Evolutionary conservation across 1,140 invertebrate genomes (phyloP).

Genomic region (Holotrichia oblita): DNA sequence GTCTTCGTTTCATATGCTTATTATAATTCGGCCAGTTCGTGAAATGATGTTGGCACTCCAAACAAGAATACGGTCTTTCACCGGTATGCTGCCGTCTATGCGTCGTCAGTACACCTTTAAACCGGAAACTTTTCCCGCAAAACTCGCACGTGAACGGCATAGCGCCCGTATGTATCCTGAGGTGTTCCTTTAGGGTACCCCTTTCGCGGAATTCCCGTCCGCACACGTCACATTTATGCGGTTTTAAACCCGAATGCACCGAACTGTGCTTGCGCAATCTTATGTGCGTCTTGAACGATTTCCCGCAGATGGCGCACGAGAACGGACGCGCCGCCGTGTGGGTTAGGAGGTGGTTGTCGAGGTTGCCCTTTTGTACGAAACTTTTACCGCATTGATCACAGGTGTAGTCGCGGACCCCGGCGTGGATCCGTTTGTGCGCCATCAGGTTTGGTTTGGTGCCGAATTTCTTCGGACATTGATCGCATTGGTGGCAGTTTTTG

Average conservation of each 20-base stretch:
- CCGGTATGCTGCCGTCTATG: slow-evolving; percentile 74
- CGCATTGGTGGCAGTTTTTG: slow-evolving; percentile 67
- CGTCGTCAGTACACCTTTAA: slow-evolving; percentile 74
- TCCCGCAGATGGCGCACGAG: slow-evolving; percentile 63
- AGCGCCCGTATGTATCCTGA: slow-evolving; percentile 83
- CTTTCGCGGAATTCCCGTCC: slow-evolving; percentile 75
- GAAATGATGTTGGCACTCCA: slow-evolving; percentile 73
- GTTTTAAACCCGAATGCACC: slow-evolving; percentile 75
- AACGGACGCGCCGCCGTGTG: slow-evolving; percentile 63
- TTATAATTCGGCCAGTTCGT: slow-evolving; percentile 82
- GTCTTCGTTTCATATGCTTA: slow-evolving; percentile 78
- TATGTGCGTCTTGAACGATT: slow-evolving; percentile 65
- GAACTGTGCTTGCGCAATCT: slow-evolving; percentile 59
- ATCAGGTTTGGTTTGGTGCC: slow-evolving; percentile 68
- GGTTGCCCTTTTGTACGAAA: slow-evolving; percentile 69
- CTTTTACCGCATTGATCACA: slow-evolving; percentile 71
- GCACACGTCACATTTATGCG: slow-evolving; percentile 79
- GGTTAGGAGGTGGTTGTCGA: slow-evolving; percentile 69
- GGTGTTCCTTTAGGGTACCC: slow-evolving; percentile 69
- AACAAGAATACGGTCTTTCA: slow-evolving; percentile 68
- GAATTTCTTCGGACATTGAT: slow-evolving; percentile 67
- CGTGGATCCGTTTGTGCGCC: slow-evolving; percentile 68
- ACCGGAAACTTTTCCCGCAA: slow-evolving; percentile 76
- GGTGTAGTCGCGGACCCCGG: slow-evolving; percentile 64
- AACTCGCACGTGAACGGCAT: slow-evolving; percentile 81